Evolutionary conservation across 2,113 vertebrate genomes (phyloP).

Genomic region (Xenus cinereus): DNA sequence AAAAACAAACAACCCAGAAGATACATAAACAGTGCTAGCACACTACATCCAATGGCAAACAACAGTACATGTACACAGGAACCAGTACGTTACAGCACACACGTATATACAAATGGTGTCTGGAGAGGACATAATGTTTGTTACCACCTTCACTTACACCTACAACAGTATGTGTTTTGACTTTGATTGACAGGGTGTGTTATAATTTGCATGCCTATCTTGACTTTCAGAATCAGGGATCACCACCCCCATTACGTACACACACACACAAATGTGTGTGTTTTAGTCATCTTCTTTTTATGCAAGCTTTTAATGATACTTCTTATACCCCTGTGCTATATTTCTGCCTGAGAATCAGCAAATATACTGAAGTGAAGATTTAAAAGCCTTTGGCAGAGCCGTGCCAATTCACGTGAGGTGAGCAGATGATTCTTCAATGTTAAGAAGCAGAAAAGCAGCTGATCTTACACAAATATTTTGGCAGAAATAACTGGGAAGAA

Average conservation of each 20-base stretch:
- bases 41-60: background rate
- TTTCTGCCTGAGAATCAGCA: background rate
- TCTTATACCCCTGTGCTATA: background rate
- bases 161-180: background rate
- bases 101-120: background rate
- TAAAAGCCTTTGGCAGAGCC: background rate
- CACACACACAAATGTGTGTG: background rate
- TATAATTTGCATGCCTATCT: background rate
- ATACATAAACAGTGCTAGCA: background rate
- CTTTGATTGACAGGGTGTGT: background rate
- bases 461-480: background rate
- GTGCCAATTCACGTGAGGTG: background rate
- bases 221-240: background rate
- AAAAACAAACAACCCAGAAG: background rate
- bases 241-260: background rate
- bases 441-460: background rate
- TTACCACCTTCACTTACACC: background rate
- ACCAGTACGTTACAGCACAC: background rate
- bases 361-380: background rate
- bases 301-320: background rate
- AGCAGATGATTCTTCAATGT: background rate
- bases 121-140: background rate
- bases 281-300: background rate
- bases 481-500: background rate
- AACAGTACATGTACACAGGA: background rate